Evolutionary conservation across 2,797 vertebrate genomes (phyloP), one percentile per base, ranked within the genome.

Genomic region (Dipus sagitta): DNA sequence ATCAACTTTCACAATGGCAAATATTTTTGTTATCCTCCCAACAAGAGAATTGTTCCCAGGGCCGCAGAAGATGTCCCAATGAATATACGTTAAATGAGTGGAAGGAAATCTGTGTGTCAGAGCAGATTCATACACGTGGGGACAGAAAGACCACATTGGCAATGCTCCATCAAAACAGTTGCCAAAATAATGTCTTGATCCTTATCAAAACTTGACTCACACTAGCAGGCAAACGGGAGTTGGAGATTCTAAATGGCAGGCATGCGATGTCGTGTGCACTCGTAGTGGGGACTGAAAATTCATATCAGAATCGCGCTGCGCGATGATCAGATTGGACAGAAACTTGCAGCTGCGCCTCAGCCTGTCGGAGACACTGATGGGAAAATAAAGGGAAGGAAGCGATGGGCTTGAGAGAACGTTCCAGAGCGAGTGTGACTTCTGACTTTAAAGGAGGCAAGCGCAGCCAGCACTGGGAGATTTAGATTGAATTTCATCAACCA

Each of bases 161-260:
- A 79, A 47, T 95, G 85, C 76, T 93, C 62, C 62, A 68, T 87
- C 62, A 78, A 94, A 94, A 95, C 75, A 93, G 70, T 87, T 93
- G 71, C 76, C 70, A 87, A 91, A 96, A 94, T 95, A 75, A 82
- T 64, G 70, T 94, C 90, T 93, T 94, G 93, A 88, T 94, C 91
- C 84, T 96, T 93, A 91, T 93, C 90, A 74, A 93, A 87, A 94
- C 60, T 60, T 86, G 74, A 86, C 30, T 86, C 47, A 17, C 54
- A 21, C 60, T 89, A 60, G 67, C 38, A 94, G 42, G 93, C 82
- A 77, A 96, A 47, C 32, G 76, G 89, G 60, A 91, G 64, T 72
- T 60, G 82, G 87, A 94, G 71, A 91, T 85, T 92, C 42, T 54
- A 74, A 93, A 82, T 38, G 52, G 82, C 71, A 92, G 82, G 42